A percentile compares a stretch with the other conserved stretches of the same genome.
phyloP scores from a whole-genome alignment of 2,888 invertebrate species.

The Mesorhabditis belari region DNA sequence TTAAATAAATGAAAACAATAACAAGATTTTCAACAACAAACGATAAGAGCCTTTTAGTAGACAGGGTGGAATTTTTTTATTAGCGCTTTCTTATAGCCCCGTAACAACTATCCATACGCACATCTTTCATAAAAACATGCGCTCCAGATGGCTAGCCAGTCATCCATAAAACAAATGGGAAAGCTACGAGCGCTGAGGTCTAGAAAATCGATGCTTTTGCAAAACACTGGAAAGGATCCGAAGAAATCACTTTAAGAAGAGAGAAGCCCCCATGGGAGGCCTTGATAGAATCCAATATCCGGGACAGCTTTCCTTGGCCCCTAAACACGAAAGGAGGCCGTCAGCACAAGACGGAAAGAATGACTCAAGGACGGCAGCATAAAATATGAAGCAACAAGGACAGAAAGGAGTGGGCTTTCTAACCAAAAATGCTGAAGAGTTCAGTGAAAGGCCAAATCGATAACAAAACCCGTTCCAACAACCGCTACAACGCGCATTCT shows the following conservation, averaged over 20 bases:
- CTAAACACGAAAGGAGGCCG: neutral
- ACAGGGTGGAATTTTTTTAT: too few species aligned
- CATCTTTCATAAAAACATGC: too few species aligned
- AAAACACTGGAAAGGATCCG: too few species aligned
- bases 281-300: neutral
- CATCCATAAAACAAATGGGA: neutral
- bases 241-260: neutral
- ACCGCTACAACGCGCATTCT: neutral
- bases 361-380: neutral
- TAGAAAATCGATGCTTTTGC: neutral
- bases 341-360: neutral
- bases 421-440: neutral
- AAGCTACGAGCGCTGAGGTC: neutral
- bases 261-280: neutral
- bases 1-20: neutral
- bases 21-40: neutral
- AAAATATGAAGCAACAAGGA: neutral
- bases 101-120: too few species aligned
- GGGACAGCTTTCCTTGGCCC: neutral
- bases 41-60: too few species aligned
- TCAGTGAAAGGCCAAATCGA: neutral
- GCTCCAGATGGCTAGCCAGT: too few species aligned
- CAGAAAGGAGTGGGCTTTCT: neutral
- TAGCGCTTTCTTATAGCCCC: too few species aligned
- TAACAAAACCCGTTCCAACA: neutral